Base-by-base conservation (phyloP, 2,888 invertebrate genomes). In the Eledona agricola region DNA sequence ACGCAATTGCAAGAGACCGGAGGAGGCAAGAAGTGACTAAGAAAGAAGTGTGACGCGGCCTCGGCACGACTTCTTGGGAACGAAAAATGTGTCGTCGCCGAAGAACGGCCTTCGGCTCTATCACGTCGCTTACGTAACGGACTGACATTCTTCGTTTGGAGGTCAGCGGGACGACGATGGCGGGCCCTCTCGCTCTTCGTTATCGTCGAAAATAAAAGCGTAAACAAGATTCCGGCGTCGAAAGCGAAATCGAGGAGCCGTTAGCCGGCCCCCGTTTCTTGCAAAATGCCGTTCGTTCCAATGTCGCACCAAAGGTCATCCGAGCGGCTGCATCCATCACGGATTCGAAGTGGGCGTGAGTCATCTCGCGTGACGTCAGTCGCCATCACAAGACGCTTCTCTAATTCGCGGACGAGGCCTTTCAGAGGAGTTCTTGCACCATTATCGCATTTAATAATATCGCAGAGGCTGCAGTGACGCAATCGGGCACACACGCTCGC, bases 41-140 rank as follows among this genome's bases (percentile, higher is more conserved):
- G n/a, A n/a, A 19, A 19, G n/a, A 19, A 19, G 4, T 4, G n/a
- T 5, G 20, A 19, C 4, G n/a, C 20, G 20, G n/a, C 20, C 26
- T 26, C 7, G 26, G 5, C 4, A 7, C 7, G n/a, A n/a, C n/a
- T n/a, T n/a, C n/a, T n/a, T n/a, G n/a, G n/a, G n/a, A n/a, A 7
- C 10, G n/a, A 17, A 29, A 34, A 34, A 4, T 16, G 35, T n/a
- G 42, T 16, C 22, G 29, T n/a, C n/a, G n/a, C n/a, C 25, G 65
- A 69, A 66, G 69, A 66, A 61, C 63, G 68, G 59, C 71, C 71
- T 70, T 71, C 69, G 61, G 58, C n/a, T n/a, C n/a, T n/a, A n/a
- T n/a, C n/a, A n/a, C n/a, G n/a, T n/a, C 53, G 54, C 57, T 69
- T 70, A 66, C 62, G 63, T 61, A 69, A 70, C 63, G 62, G 60